A percentile compares a stretch with the other conserved stretches of the same genome.
phyloP scores from a whole-genome alignment of 2,797 vertebrate species.

The Mormyrus proboscirostris region DNA sequence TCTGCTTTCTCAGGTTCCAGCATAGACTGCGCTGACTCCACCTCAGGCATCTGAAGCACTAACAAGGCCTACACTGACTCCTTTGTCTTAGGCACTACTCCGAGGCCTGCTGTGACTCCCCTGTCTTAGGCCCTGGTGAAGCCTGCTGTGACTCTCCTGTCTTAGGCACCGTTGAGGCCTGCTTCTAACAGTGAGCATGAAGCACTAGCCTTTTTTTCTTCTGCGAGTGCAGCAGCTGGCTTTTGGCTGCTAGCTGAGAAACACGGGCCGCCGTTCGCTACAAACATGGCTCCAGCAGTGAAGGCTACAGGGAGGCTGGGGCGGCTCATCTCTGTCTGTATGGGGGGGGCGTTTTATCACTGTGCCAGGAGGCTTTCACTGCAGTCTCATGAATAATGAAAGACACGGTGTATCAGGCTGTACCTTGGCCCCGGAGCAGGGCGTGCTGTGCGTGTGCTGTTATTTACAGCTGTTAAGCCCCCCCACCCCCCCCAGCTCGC shows the following conservation, averaged over 20 bases:
- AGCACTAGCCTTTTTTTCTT: neutral
- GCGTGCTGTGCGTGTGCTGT: neutral
- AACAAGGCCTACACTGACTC: neutral
- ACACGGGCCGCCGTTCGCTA: neutral
- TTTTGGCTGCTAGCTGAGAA: neutral
- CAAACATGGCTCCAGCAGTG: neutral
- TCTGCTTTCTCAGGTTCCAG: neutral
- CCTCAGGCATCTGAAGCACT: too few relatives aligned
- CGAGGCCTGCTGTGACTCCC: neutral
- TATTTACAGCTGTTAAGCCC: neutral
- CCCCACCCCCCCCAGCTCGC: constrained; percentile 16
- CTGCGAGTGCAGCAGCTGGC: neutral
- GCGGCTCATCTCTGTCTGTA: neutral
- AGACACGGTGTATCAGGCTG: neutral
- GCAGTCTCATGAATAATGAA: neutral
- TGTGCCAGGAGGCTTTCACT: neutral
- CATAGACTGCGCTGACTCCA: too few relatives aligned
- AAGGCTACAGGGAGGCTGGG: neutral
- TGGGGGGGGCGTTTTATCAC: neutral
- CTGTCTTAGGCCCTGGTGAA: neutral
- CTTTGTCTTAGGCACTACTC: neutral
- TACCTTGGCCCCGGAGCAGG: neutral
- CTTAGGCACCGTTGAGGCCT: neutral
- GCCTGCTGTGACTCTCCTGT: neutral
- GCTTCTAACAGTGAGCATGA: neutral